Percentiles rank a stretch among this genome's conserved stretches.
Evolutionary conservation across 2,113 vertebrate species (phyloP).

Genomic region (Haemorhous mexicanus): DNA sequence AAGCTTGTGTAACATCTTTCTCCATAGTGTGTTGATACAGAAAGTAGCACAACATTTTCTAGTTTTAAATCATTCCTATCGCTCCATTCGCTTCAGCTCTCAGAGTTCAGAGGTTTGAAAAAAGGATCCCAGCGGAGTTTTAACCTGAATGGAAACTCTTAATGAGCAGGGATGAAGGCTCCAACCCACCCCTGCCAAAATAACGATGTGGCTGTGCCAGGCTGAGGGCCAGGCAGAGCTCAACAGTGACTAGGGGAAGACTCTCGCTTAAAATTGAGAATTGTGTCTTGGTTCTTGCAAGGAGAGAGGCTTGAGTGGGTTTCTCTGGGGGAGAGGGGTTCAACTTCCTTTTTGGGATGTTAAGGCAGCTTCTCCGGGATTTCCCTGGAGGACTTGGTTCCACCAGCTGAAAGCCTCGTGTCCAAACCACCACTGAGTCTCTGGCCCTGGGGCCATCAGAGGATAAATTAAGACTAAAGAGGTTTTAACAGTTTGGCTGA

Average conservation of each 20-base stretch:
- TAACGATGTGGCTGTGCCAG: neutral
- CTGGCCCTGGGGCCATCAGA: neutral
- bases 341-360: constrained; percentile 33
- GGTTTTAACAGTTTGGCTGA: constrained; percentile 18
- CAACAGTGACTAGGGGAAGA: constrained; percentile 40
- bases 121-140: constrained; percentile 46
- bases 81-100: neutral
- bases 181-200: neutral
- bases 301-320: constrained; percentile 32
- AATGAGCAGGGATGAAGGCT: constrained; percentile 45
- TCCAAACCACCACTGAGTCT: neutral
- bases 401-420: neutral
- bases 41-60: constrained; percentile 42
- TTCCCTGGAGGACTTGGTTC: constrained; percentile 28
- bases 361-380: constrained; percentile 40
- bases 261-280: neutral
- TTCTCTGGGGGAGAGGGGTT: neutral
- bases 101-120: constrained; percentile 48
- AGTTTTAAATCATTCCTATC: neutral
- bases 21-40: constrained; percentile 28
- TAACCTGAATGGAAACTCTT: constrained; percentile 54
- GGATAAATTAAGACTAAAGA: constrained; percentile 15
- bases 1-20: constrained; percentile 19
- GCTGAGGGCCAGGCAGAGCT: constrained; percentile 13
- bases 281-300: constrained; percentile 30